Conservation (phyloP, 2,888 invertebrate genomes). For the Caenorhabditis sinica region DNA sequence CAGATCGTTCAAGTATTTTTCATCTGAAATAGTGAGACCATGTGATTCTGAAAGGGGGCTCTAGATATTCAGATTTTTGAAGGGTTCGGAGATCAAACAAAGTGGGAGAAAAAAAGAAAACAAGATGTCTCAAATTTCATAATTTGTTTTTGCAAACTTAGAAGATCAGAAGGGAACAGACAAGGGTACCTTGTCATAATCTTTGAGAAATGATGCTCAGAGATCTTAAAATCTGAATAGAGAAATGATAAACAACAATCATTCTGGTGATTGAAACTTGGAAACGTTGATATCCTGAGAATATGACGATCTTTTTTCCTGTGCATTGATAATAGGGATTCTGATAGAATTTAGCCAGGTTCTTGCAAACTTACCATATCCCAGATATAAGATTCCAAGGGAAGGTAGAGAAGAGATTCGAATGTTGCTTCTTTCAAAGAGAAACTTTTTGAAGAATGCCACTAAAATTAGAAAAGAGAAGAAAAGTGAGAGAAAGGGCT, state of each 20-base stretch:
- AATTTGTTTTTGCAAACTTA: conserved; percentile 12
- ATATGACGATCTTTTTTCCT: neutral
- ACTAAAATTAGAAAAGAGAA: conserved; percentile 25
- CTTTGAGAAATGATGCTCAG: conserved; percentile 23
- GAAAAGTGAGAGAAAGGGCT: conserved; percentile 7
- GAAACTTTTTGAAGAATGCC: neutral
- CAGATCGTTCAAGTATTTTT: conserved; percentile 38
- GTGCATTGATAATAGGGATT: neutral
- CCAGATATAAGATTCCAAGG: no score
- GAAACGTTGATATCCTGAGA: neutral
- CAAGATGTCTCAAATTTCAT: conserved; percentile 25
- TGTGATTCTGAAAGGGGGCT: conserved; percentile 7
- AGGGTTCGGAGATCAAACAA: conserved; percentile 4
- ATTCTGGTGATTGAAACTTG: conserved; percentile 9
- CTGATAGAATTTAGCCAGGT: no score
- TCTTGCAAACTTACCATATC: no score
- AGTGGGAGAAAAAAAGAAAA: neutral
- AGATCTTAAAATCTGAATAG: conserved; percentile 21
- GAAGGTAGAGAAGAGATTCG: no score
- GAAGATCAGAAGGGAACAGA: conserved; percentile 7
- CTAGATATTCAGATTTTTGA: conserved; percentile 30
- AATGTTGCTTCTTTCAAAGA: neutral
- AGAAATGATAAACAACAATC: neutral
- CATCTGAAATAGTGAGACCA: conserved; percentile 9
- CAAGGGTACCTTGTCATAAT: conserved; percentile 12